Conservation (phyloP, 2,797 vertebrate genomes). For the Pyrocephalus nanus region DNA sequence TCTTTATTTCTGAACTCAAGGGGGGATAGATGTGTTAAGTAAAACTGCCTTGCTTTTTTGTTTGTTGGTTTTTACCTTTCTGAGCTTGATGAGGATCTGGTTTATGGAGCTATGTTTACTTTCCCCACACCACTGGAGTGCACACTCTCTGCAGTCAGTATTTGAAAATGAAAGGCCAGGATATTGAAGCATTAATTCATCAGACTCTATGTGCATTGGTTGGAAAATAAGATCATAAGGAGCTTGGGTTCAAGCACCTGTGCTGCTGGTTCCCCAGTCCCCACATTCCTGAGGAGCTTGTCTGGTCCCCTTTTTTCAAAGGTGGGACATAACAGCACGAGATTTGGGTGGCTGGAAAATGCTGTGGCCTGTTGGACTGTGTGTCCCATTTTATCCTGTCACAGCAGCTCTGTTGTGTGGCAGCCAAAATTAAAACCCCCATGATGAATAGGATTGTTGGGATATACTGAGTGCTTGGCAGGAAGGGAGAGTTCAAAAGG, state of each 20-base stretch:
- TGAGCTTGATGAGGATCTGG: background rate
- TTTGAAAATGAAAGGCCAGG: background rate
- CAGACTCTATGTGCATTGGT: background rate
- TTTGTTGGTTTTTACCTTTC: background rate
- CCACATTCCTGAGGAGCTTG: background rate
- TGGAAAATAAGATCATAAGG: background rate
- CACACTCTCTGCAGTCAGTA: background rate
- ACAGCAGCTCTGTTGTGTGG: background rate
- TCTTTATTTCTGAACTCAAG: background rate
- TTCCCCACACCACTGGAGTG: background rate
- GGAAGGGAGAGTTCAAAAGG: background rate
- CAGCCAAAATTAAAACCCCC: background rate
- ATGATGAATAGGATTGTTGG: background rate
- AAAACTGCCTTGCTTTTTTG: background rate
- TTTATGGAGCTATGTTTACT: background rate
- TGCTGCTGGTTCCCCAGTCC: background rate
- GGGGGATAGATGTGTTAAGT: background rate
- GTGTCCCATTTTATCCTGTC: background rate
- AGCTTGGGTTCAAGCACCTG: background rate
- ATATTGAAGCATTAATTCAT: background rate
- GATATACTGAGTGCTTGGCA: background rate
- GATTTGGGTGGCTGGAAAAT: background rate
- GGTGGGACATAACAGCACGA: background rate
- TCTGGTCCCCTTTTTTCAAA: background rate
- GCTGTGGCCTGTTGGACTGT: background rate